Evolutionary conservation across 2,888 invertebrate genomes (phyloP), one percentile per base, ranked within the genome.

Genomic region (Melanargia galathea): DNA sequence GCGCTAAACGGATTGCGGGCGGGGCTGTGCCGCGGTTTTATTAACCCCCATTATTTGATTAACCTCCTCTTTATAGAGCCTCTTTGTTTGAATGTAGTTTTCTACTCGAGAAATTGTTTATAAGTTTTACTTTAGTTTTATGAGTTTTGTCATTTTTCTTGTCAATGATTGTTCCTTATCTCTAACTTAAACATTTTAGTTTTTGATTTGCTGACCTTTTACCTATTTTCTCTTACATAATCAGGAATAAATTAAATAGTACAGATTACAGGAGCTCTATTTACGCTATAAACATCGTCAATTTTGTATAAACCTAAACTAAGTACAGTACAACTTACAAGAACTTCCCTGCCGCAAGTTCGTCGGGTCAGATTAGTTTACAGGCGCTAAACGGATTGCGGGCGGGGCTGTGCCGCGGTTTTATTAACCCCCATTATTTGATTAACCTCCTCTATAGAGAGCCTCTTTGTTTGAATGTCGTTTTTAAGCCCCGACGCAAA

Each of bases 41-140:
- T 68, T 66, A 62, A 64, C 64, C 58, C 56, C 52, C 54, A 59
- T 62, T 66, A 64, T 69, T 69, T 67, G 64, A 69, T 65, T 67
- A 65, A 65, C 52, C 51, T 52, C 40, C 63, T 61, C 22, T 60
- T 33, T 52, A 52, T 13, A 52, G 18, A 20, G 35, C 40, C 51
- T 46, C 57, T 46, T 35, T 60, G 48, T 48, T 60, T 55, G 22
- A 22, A 20, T 22, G 24, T 46, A 35, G 33, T 22, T 46, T 45
- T 30, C 7, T 45, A 8, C 13, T 38, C 26, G 13, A 46, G 10
- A 33, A 35, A 56, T 2, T 38, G 18, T 52, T 20, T 22, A 22
- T 24, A 6, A 24, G 2, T 24, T 33, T 40, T 18, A 30, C 30
- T 26, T n/a, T n/a, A n/a, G n/a, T n/a, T n/a, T n/a, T n/a, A n/a